Percentiles rank a stretch among this genome's conserved stretches.
Conservation (phyloP, 2,888 invertebrate genomes). For the Carabus problematicus region DNA sequence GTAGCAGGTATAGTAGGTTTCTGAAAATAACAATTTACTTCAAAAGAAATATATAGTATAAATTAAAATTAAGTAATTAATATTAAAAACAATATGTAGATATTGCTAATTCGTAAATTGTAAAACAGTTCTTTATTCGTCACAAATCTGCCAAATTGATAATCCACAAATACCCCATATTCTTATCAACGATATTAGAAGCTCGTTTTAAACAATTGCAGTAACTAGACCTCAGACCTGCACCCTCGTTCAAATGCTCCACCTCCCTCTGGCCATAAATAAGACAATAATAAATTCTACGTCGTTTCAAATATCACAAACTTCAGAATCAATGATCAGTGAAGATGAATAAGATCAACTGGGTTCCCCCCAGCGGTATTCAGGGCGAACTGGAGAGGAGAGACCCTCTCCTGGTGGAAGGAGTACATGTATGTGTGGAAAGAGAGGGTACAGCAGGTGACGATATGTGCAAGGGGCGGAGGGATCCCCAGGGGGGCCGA, state of each 20-base stretch:
- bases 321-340: slow-evolving; percentile 33
- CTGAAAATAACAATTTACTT: too few relatives aligned
- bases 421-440: background rate
- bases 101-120: too few relatives aligned
- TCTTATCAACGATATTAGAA: too few relatives aligned
- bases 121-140: too few relatives aligned
- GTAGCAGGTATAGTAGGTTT: too few relatives aligned
- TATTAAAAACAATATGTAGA: too few relatives aligned
- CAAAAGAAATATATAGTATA: too few relatives aligned
- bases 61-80: too few relatives aligned
- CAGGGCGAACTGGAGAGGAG: background rate
- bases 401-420: background rate
- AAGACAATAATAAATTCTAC: slow-evolving; percentile 5
- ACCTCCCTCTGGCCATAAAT: background rate
- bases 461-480: slow-evolving; percentile 24
- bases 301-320: slow-evolving; percentile 2
- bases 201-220: too few relatives aligned
- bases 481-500: slow-evolving; percentile 1
- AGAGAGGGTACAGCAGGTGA: slow-evolving; percentile 21
- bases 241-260: background rate
- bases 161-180: too few relatives aligned
- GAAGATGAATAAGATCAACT: slow-evolving; percentile 24
- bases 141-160: too few relatives aligned
- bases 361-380: background rate
- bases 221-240: too few relatives aligned